A percentile compares a stretch with the other conserved stretches of the same genome.
These are phyloP conservation scores for Nanorana parkeri DNA, from an alignment of 2,113 vertebrate species.

Conservation along the genomic window DNA sequence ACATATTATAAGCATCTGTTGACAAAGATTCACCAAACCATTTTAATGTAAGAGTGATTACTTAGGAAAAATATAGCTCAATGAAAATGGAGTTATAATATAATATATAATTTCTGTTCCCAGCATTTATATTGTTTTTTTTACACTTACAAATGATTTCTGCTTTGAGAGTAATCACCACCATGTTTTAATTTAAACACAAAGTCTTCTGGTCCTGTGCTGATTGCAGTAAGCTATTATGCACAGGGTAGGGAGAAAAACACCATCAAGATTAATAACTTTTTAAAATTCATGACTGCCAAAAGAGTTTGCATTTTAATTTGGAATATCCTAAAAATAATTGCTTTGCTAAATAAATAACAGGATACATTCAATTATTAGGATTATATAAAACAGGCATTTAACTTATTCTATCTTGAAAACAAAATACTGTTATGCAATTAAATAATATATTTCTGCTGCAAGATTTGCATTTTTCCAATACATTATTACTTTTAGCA, in stretches of 20 bases:
- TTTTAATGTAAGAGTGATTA: not conserved
- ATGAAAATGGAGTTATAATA: constrained; percentile 56
- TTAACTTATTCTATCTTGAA: constrained; percentile 26
- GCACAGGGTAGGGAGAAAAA: constrained; percentile 58
- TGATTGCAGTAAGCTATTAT: constrained; percentile 65
- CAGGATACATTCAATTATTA: not conserved
- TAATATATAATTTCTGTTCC: constrained; percentile 59
- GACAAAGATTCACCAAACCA: not conserved
- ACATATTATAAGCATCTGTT: not conserved
- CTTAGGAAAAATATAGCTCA: not conserved
- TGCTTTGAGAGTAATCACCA: constrained; percentile 65
- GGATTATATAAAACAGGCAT: not conserved
- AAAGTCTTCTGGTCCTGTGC: constrained; percentile 61
- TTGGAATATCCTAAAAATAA: constrained; percentile 44
- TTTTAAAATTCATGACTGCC: constrained; percentile 56
- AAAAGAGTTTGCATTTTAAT: constrained; percentile 14
- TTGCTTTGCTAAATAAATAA: not conserved
- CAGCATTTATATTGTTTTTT: constrained; percentile 63
- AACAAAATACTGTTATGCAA: not conserved
- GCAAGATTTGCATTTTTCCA: not conserved
- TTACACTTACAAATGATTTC: constrained; percentile 66
- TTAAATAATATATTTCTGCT: constrained; percentile 3
- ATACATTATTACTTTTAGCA: not conserved
- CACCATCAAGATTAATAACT: constrained; percentile 58
- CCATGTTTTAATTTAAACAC: constrained; percentile 66